Percentiles rank a stretch among this genome's conserved stretches.
phyloP scores from a whole-genome alignment of 2,888 invertebrate genomes.

The Mimumesa dahlbomi region DNA sequence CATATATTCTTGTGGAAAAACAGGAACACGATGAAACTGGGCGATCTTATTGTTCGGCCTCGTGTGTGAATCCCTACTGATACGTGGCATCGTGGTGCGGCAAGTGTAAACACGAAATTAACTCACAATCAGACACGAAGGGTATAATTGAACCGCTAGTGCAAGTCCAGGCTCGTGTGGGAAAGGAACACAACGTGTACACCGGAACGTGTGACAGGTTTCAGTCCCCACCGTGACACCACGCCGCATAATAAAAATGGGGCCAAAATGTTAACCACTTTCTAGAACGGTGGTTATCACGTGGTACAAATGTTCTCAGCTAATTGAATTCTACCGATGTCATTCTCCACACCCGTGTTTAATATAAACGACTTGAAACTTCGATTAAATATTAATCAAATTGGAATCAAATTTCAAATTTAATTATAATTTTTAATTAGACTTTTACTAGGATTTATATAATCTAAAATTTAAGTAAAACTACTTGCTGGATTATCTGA shows the following conservation, averaged over 20 bases:
- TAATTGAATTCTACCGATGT: too few species aligned
- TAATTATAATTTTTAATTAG: too few species aligned
- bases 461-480: too few species aligned
- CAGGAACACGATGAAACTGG: conserved; percentile 6
- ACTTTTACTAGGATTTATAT: too few species aligned
- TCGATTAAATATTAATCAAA: too few species aligned
- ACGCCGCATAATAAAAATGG: conserved; percentile 61
- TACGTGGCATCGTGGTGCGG: background rate
- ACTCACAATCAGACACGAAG: conserved; percentile 12
- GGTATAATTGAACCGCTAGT: conserved; percentile 39
- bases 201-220: conserved; percentile 29
- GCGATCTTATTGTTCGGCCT: conserved; percentile 3
- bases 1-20: background rate
- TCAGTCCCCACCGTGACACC: conserved; percentile 13
- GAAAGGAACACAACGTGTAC: conserved; percentile 29
- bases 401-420: too few species aligned
- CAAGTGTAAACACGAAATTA: conserved; percentile 21
- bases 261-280: conserved; percentile 75
- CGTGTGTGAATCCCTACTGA: conserved; percentile 12
- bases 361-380: too few species aligned
- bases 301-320: too few species aligned
- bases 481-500: too few species aligned
- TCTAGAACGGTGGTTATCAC: conserved; percentile 53
- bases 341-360: too few species aligned
- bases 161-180: conserved; percentile 25